A percentile compares a stretch with the other conserved stretches of the same genome.
Conservation (phyloP, 2,888 invertebrate genomes). For the Bombylius discolor region DNA sequence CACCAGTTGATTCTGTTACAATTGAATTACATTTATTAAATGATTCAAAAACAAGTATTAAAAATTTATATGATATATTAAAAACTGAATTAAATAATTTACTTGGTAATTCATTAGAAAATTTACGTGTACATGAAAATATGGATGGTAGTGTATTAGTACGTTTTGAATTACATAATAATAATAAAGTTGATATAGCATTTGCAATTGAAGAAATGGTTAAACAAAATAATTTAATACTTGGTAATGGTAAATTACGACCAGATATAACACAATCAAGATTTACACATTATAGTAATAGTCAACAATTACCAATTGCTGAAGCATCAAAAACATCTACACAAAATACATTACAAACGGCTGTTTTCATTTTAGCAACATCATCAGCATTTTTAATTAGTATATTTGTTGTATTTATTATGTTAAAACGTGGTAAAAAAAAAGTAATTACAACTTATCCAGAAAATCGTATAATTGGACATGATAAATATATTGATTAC, state of each 20-base stretch:
- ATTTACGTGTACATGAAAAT: constrained; percentile 42
- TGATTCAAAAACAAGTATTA: constrained; percentile 39
- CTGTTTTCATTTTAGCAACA: constrained; percentile 61
- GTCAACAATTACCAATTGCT: constrained; percentile 19
- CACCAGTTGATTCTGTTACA: constrained; percentile 61
- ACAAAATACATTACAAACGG: constrained; percentile 51
- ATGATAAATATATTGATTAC: constrained; percentile 29
- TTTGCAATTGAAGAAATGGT: constrained; percentile 69
- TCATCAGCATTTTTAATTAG: constrained; percentile 69
- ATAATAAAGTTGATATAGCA: constrained; percentile 63
- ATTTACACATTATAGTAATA: constrained; percentile 41
- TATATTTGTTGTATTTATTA: constrained; percentile 58
- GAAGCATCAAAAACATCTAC: constrained; percentile 30
- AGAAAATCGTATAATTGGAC: constrained; percentile 14
- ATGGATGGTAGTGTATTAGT: constrained; percentile 39
- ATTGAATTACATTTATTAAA: constrained; percentile 61
- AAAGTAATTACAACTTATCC: constrained; percentile 16
- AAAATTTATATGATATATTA: constrained; percentile 39
- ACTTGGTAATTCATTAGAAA: constrained; percentile 39
- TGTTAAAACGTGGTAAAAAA: constrained; percentile 53
- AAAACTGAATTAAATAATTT: constrained; percentile 30
- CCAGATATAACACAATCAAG: constrained; percentile 53
- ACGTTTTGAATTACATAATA: constrained; percentile 55
- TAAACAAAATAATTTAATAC: constrained; percentile 28
- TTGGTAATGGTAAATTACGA: constrained; percentile 33